Conservation (phyloP, 1,140 invertebrate species). For the Armadillidium nasatum region DNA sequence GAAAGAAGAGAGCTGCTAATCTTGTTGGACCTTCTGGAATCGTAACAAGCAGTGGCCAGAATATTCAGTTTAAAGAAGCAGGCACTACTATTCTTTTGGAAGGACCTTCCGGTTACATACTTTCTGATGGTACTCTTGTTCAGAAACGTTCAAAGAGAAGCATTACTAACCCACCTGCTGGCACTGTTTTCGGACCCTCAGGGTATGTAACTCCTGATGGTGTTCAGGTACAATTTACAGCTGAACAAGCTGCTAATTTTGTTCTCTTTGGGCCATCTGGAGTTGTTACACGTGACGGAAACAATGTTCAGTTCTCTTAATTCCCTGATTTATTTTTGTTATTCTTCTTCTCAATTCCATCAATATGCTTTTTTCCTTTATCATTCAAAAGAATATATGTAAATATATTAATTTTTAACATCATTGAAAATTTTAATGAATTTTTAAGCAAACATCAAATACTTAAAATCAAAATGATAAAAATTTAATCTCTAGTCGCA, state of each 20-base stretch:
- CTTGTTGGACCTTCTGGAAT: not conserved
- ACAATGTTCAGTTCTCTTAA: constrained; percentile 19
- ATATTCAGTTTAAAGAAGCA: constrained; percentile 25
- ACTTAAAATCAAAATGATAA: no score
- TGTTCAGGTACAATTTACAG: constrained; percentile 20
- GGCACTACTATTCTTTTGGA: not conserved
- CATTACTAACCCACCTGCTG: constrained; percentile 11
- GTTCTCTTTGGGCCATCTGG: constrained; percentile 12
- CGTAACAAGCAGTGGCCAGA: constrained; percentile 11
- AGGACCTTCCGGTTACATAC: not conserved
- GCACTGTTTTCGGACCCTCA: constrained; percentile 13
- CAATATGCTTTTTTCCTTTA: no score
- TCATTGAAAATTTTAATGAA: no score
- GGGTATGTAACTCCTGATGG: constrained; percentile 17
- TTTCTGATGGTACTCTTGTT: not conserved
- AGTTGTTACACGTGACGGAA: constrained; percentile 23
- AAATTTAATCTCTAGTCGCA: no score
- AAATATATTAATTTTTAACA: no score
- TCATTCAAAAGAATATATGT: no score
- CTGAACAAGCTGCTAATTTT: constrained; percentile 12
- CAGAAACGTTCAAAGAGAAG: constrained; percentile 24
- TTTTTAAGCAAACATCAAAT: no score
- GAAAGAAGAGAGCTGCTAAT: not conserved
- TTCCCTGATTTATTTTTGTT: no score
- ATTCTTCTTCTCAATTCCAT: no score